A percentile compares a stretch with the other conserved stretches of the same genome.
phyloP scores from a whole-genome alignment of 2,113 vertebrate genomes.

The Megaceryle maxima region DNA sequence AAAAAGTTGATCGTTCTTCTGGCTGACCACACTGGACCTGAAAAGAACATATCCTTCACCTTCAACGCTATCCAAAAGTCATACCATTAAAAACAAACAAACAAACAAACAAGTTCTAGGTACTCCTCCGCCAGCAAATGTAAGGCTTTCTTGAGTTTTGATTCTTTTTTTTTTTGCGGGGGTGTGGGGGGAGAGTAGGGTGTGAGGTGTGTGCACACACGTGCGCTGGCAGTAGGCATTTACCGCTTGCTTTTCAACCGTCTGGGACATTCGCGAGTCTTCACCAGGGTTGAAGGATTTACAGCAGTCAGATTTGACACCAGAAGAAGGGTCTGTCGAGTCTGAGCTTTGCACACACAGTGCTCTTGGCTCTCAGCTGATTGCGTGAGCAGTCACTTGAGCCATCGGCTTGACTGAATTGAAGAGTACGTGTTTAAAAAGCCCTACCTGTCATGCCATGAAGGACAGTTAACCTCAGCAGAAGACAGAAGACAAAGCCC shows the following conservation, averaged over 20 bases:
- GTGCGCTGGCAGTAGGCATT: neutral
- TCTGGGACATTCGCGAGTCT: neutral
- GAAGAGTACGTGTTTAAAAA: neutral
- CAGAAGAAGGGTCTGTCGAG: neutral
- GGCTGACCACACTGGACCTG: slow-evolving; percentile 23
- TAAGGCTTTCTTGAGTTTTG: slow-evolving; percentile 50
- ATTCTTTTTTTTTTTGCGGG: neutral
- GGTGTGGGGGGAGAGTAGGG: neutral
- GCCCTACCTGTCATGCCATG: slow-evolving; percentile 25
- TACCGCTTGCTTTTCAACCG: neutral
- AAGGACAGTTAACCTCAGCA: slow-evolving; percentile 40
- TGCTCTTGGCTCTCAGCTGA: neutral
- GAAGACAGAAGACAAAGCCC: slow-evolving; percentile 69
- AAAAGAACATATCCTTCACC: slow-evolving; percentile 47
- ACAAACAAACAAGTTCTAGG: slow-evolving; percentile 17
- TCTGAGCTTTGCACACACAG: neutral
- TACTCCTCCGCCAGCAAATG: slow-evolving; percentile 43
- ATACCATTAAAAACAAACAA: neutral
- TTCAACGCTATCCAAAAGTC: slow-evolving; percentile 51
- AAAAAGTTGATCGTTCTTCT: slow-evolving; percentile 43
- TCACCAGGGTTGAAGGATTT: neutral
- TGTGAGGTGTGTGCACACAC: neutral
- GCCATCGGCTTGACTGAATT: neutral
- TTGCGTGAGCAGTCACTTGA: neutral
- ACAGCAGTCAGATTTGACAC: neutral